Evolutionary conservation across 1,140 invertebrate species (phyloP), one percentile per base, ranked within the genome.

Genomic region (Drosophila tsacasi): DNA sequence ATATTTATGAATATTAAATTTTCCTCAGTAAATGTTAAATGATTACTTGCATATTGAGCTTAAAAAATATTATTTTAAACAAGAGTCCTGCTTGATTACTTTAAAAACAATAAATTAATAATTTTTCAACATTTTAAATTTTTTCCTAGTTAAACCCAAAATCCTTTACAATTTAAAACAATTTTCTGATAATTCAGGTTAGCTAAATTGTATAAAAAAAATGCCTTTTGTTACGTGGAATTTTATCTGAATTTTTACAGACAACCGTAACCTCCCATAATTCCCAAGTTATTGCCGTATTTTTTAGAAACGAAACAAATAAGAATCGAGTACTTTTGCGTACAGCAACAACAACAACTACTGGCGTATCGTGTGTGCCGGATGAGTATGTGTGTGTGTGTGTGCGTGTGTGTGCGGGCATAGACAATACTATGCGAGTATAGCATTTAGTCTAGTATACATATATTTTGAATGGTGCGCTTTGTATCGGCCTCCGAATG

Each of bases 391-490:
- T 50, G 23, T 50, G 47, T 49, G 46, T 25, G 46, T 7, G 49
- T 23, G 15, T 25, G 46, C 25, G 32, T 55, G 49, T 73, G 68
- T 55, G 55, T 47, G 19, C 39, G 21, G 32, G 42, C 49, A 71
- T 62, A 61, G 66, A 72, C 50, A 73, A 71, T 60, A n/a, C n/a
- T n/a, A 52, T 61, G 55, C 52, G 63, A 59, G 64, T 61, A 67
- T 67, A 62, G 64, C 54, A 71, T n/a, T n/a, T 59, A 74, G 79
- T 58, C 65, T 89, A 85, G 84, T 90, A 85, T 82, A 82, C 82
- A 85, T 82, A 82, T 85, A 85, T 90, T 89, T 89, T 90, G 86
- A 89, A 89, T 89, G 85, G 85, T 85, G 85, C 85, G 85, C 85
- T 90, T 89, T 90, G 83, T 90, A 90, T 90, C 83, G 76, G 79